Evolutionary conservation across 2,797 vertebrate genomes (phyloP).

Genomic region (Brotogeris chrysoptera): DNA sequence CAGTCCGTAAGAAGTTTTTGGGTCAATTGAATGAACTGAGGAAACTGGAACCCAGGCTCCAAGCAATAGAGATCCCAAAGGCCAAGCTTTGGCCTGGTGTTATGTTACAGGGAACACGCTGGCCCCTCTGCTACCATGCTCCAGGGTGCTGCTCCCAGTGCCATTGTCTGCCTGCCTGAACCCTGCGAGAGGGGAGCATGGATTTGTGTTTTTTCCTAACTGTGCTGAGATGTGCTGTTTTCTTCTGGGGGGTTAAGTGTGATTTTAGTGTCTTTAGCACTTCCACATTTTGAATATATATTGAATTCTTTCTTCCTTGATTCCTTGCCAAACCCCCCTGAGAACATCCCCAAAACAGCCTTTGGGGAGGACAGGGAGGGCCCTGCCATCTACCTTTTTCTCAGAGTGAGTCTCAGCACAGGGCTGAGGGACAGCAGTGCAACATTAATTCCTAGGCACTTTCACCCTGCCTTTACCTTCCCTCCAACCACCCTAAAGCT

Average conservation of each 20-base stretch:
- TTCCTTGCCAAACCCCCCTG: not conserved
- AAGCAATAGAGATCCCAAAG: conserved; percentile 25
- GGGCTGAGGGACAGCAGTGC: not conserved
- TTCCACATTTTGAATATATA: conserved; percentile 13
- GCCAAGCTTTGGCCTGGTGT: conserved; percentile 43
- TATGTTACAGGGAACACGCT: conserved; percentile 35
- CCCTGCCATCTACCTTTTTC: not conserved
- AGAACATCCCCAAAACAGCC: not conserved
- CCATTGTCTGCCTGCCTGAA: not conserved
- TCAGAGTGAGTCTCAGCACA: not conserved
- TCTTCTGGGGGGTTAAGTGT: not conserved
- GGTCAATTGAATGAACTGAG: conserved; percentile 44
- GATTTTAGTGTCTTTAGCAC: conserved; percentile 45
- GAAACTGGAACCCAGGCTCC: conserved; percentile 53
- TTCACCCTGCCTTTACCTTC: not conserved
- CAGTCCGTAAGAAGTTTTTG: conserved; percentile 51
- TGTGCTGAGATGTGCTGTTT: conserved; percentile 22
- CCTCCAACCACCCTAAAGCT: not conserved
- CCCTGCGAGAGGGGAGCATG: not conserved
- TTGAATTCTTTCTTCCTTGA: not conserved
- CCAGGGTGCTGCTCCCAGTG: not conserved
- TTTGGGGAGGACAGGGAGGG: not conserved
- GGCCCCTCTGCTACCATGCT: not conserved
- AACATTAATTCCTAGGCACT: not conserved
- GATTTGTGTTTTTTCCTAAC: not conserved